These are phyloP conservation scores for Mechanitis messenoides DNA, from an alignment of 2,888 invertebrate species.

Conservation along the genomic window DNA sequence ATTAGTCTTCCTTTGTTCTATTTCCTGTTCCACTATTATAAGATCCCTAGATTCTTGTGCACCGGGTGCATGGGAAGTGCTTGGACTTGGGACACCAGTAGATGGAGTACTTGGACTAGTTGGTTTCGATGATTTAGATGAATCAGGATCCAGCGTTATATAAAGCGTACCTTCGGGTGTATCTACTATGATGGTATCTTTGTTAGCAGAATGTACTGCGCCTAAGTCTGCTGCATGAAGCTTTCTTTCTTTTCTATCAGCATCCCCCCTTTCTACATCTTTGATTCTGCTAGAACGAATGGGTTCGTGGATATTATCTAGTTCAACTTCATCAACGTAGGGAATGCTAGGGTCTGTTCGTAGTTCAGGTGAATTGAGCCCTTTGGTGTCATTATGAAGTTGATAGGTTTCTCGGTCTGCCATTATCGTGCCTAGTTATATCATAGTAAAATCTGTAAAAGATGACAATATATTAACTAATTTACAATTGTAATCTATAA, in stretches of 20 bases:
- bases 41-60: slow-evolving; percentile 50
- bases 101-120: slow-evolving; percentile 44
- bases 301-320: slow-evolving; percentile 45
- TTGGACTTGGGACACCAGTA: slow-evolving; percentile 46
- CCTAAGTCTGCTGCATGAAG: slow-evolving; percentile 59
- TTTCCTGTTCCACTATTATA: slow-evolving; percentile 47
- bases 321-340: slow-evolving; percentile 55
- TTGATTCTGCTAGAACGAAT: slow-evolving; percentile 41
- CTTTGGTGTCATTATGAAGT: slow-evolving; percentile 47
- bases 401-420: slow-evolving; percentile 37
- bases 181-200: slow-evolving; percentile 66
- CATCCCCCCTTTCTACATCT: slow-evolving; percentile 40
- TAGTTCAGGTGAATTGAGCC: slow-evolving; percentile 62
- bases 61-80: slow-evolving; percentile 50
- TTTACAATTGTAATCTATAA: too few relatives aligned
- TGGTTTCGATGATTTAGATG: slow-evolving; percentile 40
- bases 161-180: slow-evolving; percentile 70
- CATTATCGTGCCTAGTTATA: slow-evolving; percentile 44
- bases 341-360: slow-evolving; percentile 37
- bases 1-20: slow-evolving; percentile 48
- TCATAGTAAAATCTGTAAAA: slow-evolving; percentile 57
- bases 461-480: neutral
- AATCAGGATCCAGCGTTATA: slow-evolving; percentile 64
- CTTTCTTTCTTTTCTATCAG: slow-evolving; percentile 31
- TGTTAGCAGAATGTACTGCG: slow-evolving; percentile 58